Conservation (phyloP, 2,888 invertebrate genomes). For the Formica aserva region DNA sequence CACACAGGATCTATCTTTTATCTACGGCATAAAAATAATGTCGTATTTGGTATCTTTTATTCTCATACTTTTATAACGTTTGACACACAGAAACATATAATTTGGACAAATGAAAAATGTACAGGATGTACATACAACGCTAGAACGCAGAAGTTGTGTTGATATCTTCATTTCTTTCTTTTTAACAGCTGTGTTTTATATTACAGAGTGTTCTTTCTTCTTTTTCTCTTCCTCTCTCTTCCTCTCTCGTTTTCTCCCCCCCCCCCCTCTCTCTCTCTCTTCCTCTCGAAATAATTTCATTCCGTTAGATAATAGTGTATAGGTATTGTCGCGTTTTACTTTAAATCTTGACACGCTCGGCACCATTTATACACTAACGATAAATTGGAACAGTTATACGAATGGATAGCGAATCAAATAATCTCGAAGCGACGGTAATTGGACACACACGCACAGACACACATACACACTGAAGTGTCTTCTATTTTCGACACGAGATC, state of each 20-base stretch:
- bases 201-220: slow-evolving; percentile 38
- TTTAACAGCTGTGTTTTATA: slow-evolving; percentile 38
- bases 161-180: slow-evolving; percentile 24
- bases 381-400: slow-evolving; percentile 26
- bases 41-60: slow-evolving; percentile 41
- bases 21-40: slow-evolving; percentile 28
- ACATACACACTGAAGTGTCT: slow-evolving; percentile 18
- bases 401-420: slow-evolving; percentile 40
- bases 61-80: slow-evolving; percentile 48
- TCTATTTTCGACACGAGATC: slow-evolving; percentile 18
- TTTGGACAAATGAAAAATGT: slow-evolving; percentile 48
- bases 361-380: slow-evolving; percentile 25
- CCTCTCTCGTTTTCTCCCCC: background rate
- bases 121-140: slow-evolving; percentile 22
- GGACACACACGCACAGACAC: background rate
- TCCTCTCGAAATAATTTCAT: slow-evolving; percentile 27
- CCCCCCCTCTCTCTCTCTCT: background rate
- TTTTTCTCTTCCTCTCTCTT: background rate
- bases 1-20: slow-evolving; percentile 18
- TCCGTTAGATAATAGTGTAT: slow-evolving; percentile 37
- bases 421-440: slow-evolving; percentile 35
- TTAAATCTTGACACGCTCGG: slow-evolving; percentile 29
- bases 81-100: slow-evolving; percentile 49
- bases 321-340: slow-evolving; percentile 50
- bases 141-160: slow-evolving; percentile 30